Conservation (phyloP, 2,888 invertebrate genomes). For the Digitonthophagus gazella region DNA sequence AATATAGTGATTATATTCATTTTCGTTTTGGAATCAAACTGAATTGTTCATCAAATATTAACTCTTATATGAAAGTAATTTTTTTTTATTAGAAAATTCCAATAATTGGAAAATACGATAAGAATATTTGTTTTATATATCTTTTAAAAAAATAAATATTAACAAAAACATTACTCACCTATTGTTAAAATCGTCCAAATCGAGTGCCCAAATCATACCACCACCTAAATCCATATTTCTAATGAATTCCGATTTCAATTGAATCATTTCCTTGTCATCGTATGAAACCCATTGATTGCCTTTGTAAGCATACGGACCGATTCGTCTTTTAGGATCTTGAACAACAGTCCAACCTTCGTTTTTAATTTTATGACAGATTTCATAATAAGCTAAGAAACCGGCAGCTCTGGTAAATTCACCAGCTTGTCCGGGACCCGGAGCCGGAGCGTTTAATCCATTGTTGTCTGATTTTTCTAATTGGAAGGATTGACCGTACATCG, state of each 20-base stretch:
- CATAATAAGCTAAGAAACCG: constrained; percentile 86
- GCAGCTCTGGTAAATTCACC: constrained; percentile 84
- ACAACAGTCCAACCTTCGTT: constrained; percentile 78
- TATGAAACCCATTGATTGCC: constrained; percentile 90
- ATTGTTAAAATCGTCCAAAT: constrained; percentile 82
- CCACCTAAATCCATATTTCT: constrained; percentile 76
- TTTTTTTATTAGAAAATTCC: background rate
- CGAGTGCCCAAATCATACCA: constrained; percentile 89
- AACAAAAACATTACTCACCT: constrained; percentile 42
- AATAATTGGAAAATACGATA: background rate
- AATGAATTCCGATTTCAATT: constrained; percentile 75
- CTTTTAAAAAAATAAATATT: constrained; percentile 32
- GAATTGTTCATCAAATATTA: background rate
- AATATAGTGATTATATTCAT: constrained; percentile 32
- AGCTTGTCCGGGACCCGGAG: constrained; percentile 74
- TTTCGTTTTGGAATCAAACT: background rate
- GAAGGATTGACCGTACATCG: constrained; percentile 85
- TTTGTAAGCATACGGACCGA: constrained; percentile 87
- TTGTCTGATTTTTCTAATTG: constrained; percentile 61
- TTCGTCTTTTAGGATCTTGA: constrained; percentile 70
- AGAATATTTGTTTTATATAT: background rate
- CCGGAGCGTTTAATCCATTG: constrained; percentile 71
- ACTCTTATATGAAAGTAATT: background rate
- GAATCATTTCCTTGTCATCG: constrained; percentile 79
- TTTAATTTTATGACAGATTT: constrained; percentile 82